Percentiles rank a stretch among this genome's conserved stretches.
Evolutionary conservation across 2,797 vertebrate genomes (phyloP).

Genomic region (Phataginus tetradactyla): DNA sequence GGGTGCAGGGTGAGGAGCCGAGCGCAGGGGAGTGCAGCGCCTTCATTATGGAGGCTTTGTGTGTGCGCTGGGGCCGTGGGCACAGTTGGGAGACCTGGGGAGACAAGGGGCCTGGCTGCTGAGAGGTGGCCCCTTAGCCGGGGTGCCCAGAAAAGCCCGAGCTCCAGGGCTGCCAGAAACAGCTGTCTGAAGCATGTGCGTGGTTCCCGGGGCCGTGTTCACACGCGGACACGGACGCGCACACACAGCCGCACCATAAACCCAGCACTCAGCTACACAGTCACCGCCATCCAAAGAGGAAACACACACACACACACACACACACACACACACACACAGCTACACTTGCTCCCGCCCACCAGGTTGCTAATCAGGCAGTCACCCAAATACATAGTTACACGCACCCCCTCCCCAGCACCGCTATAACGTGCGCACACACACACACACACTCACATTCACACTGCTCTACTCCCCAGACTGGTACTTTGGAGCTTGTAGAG

Average conservation of each 20-base stretch:
- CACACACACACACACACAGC: background rate
- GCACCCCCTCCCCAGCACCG: background rate
- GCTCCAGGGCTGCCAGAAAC: constrained; percentile 57
- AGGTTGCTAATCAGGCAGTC: constrained; percentile 58
- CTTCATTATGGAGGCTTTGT: constrained; percentile 77
- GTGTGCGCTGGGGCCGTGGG: constrained; percentile 60
- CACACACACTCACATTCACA: background rate
- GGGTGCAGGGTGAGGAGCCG: constrained; percentile 30
- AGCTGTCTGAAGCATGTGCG: constrained; percentile 76
- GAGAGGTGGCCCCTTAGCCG: constrained; percentile 60
- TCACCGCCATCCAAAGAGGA: constrained; percentile 51
- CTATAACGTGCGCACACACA: background rate
- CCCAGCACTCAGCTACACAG: constrained; percentile 33
- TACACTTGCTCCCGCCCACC: background rate
- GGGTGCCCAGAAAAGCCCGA: constrained; percentile 46
- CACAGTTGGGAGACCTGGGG: constrained; percentile 57
- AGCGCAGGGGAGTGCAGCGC: constrained; percentile 57
- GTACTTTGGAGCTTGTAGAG: constrained; percentile 60
- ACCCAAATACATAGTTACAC: constrained; percentile 31
- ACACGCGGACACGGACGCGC: constrained; percentile 56
- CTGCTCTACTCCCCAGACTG: background rate
- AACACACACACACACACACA: constrained; percentile 31
- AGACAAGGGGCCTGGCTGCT: constrained; percentile 65
- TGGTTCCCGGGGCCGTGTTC: constrained; percentile 71
- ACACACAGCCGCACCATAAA: constrained; percentile 37